Evolutionary conservation across 2,113 vertebrate genomes (phyloP).

Genomic region (Eolophus roseicapilla): DNA sequence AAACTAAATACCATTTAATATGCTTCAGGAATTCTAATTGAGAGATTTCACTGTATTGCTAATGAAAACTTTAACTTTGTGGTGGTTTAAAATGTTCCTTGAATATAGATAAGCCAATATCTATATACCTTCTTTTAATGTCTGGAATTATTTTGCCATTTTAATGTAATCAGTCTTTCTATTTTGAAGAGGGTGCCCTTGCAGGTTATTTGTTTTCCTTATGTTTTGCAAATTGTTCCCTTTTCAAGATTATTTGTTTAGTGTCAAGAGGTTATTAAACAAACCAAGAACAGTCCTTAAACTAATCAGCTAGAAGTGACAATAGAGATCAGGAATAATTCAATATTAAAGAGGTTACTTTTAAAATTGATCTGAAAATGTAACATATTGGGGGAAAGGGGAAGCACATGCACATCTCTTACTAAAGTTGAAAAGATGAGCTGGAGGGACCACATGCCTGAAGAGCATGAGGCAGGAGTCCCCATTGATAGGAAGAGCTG

Average conservation of each 20-base stretch:
- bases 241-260: constrained; percentile 77
- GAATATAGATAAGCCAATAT: constrained; percentile 74
- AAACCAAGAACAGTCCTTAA: constrained; percentile 74
- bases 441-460: not conserved
- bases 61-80: constrained; percentile 74
- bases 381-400: not conserved
- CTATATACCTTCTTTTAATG: constrained; percentile 65
- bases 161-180: constrained; percentile 70
- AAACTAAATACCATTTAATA: constrained; percentile 81
- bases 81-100: constrained; percentile 69
- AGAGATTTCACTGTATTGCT: constrained; percentile 51
- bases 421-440: not conserved
- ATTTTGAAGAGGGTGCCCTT: constrained; percentile 71
- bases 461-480: not conserved
- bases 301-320: constrained; percentile 69
- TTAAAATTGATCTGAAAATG: constrained; percentile 61
- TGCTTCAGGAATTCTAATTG: constrained; percentile 78
- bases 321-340: constrained; percentile 60
- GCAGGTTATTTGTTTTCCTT: constrained; percentile 75
- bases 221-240: constrained; percentile 77
- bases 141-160: constrained; percentile 62
- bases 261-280: constrained; percentile 79
- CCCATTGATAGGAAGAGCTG: not conserved
- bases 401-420: not conserved
- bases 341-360: constrained; percentile 74